Base-by-base conservation (phyloP, 2,113 vertebrate species). In the Syrrhaptes paradoxus region DNA sequence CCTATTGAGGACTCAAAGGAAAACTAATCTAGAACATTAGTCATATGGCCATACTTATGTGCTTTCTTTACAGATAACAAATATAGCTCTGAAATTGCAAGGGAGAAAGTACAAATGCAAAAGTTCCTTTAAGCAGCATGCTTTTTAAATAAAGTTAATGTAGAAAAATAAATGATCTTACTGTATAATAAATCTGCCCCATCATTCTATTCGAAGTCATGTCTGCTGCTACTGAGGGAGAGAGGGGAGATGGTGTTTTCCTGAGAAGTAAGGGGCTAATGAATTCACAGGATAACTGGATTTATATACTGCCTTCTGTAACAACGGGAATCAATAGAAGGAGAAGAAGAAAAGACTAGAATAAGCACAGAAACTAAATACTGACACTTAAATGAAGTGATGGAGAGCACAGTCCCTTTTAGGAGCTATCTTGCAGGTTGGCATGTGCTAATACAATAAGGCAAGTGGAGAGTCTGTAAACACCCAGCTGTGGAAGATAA, bases 381-480 rank as follows among this genome's bases (percentile, higher is more conserved):
- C 70, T 93, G 62, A 81, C 55, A 48, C n/a, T 22, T 55, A 85
- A 93, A 70, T 29, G 16, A 89, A 96, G 68, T 8, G 32, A 15
- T 41, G 36, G 54, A 85, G 54, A 68, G 15, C 31, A n/a, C 18
- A 18, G 65, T 75, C 54, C 16, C 28, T 87, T 84, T 85, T 41
- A 61, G 52, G 70, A 89, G 45, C 61, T 81, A 46, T 67, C 73
- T 81, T 81, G 45, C 29, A 59, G 70, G 66, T 45, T 65, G 46
- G 41, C 68, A n/a, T 78, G n/a, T 57, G 54, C 41, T 94, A 81
- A 85, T 72, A 72, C 16, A 87, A 46, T 80, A 77, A 77, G 74
- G 59, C 85, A 77, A 93, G 78, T 38, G n/a, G 55, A 91, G 80
- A 95, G 51, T 71, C 85, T 90, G 75, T 85, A 73, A 95, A 87